phyloP scores from a whole-genome alignment of 2,797 vertebrate genomes.

The Hephaestus fuliginosus region DNA sequence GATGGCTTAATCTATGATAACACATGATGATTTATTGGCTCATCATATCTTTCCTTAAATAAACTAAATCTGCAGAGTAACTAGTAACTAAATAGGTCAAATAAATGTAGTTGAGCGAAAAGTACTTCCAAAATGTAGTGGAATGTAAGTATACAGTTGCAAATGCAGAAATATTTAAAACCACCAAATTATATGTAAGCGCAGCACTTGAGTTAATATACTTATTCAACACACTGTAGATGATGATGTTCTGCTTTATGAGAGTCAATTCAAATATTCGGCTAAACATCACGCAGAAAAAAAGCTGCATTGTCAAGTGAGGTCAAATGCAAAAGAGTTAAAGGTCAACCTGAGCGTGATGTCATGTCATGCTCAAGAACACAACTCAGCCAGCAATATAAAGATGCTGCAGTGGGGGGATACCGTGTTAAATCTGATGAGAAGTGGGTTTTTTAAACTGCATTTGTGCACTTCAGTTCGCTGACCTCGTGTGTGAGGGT shows the following conservation, averaged over 20 bases:
- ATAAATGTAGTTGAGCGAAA: not conserved
- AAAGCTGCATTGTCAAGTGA: not conserved
- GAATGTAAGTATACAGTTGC: not conserved
- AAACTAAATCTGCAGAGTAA: not conserved
- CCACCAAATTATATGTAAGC: not conserved
- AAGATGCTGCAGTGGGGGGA: constrained; percentile 17
- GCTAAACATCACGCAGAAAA: not conserved
- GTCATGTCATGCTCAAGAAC: not conserved
- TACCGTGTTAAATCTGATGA: constrained; percentile 42
- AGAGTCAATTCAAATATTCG: not conserved
- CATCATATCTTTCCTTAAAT: not conserved
- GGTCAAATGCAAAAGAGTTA: not conserved
- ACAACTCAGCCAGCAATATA: not conserved
- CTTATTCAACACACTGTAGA: not conserved
- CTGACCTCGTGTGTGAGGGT: constrained; percentile 39
- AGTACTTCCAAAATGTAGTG: not conserved
- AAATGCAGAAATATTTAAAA: not conserved
- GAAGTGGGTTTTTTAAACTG: constrained; percentile 32
- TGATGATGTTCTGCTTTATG: not conserved
- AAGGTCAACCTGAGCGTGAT: not conserved
- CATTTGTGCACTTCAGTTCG: constrained; percentile 50
- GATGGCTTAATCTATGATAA: not conserved
- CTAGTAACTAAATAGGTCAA: not conserved
- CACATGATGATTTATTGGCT: not conserved
- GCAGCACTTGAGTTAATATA: not conserved